Evolutionary conservation across 2,797 vertebrate species (phyloP), one percentile per base, ranked within the genome.

Genomic region (Todus mexicanus): DNA sequence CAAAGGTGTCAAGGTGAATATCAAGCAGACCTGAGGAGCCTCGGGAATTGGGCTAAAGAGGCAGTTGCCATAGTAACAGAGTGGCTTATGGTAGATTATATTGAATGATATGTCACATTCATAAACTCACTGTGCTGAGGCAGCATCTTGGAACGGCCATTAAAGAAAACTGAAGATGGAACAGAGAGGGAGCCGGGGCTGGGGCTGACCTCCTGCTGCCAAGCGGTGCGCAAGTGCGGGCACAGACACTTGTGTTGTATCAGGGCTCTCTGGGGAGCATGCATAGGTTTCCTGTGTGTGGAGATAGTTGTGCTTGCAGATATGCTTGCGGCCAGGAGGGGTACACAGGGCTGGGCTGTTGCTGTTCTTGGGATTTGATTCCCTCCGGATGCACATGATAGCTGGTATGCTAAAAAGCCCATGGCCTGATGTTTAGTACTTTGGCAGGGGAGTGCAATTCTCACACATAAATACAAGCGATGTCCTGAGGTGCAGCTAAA

Each of bases 1-100:
- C 1, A 1, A 57, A 86, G 87, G 87, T 88, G 92, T 92, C 90
- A 77, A 89, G 92, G 90, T 89, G 95, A 94, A 87, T 87, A 71
- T 45, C 92, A 91, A 90, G 77, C 31, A 89, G 92, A 35, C 43
- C 84, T 4, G 33, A 87, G 86, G 65, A 93, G 86, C 69, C 64
- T 71, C 50, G 72, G 93, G 93, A 94, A 82, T 0, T 18, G 79
- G 90, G 87, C 78, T 92, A n/a, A 76, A 86, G 75, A 96, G 86
- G 89, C n/a, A 26, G 93, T 96, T 5, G 12, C 89, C 69, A 87
- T 85, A 89, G 95, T 37, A 94, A 96, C 94, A 61, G 88, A 90
- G 75, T 17, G 69, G 92, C 75, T 95, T 87, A 56, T 81, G 87
- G 84, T 27, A 5, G 50, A 51, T 0, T 4, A 5, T 80, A 80